A percentile compares a stretch with the other conserved stretches of the same genome.
These are phyloP conservation scores for Hydrolagus colliei DNA, from an alignment of 2,797 vertebrate species.

Conservation along the genomic window DNA sequence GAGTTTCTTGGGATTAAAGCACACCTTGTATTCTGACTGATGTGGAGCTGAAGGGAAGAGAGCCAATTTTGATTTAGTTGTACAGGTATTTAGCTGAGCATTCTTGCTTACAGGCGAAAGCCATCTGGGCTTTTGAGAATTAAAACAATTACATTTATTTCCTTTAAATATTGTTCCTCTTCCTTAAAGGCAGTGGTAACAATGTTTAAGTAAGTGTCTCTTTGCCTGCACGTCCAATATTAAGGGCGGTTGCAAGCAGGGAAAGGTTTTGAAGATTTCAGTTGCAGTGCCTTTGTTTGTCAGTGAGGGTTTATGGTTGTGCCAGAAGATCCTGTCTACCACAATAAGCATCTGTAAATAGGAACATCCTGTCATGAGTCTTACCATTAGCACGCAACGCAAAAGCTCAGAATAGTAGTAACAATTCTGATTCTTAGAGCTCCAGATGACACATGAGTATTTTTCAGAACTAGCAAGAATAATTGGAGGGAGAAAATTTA, in stretches of 20 bases:
- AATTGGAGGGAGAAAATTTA: too few species aligned
- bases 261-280: neutral
- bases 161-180: neutral
- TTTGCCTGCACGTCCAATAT: neutral
- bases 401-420: too few species aligned
- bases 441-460: too few species aligned
- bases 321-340: too few species aligned
- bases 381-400: too few species aligned
- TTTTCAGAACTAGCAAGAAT: too few species aligned
- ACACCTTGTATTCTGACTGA: neutral
- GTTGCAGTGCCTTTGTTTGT: neutral
- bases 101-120: neutral
- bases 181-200: neutral
- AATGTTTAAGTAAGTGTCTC: neutral
- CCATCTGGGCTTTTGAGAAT: neutral
- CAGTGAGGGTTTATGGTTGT: constrained; percentile 4
- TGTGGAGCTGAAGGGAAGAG: neutral
- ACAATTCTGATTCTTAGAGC: too few species aligned
- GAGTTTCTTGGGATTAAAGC: neutral
- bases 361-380: neutral
- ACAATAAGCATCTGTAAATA: neutral
- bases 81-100: neutral
- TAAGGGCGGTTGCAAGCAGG: neutral
- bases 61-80: neutral
- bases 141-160: neutral